Evolutionary conservation across 2,113 vertebrate species (phyloP), one percentile per base, ranked within the genome.

Genomic region (Ivindomyrus marchei): DNA sequence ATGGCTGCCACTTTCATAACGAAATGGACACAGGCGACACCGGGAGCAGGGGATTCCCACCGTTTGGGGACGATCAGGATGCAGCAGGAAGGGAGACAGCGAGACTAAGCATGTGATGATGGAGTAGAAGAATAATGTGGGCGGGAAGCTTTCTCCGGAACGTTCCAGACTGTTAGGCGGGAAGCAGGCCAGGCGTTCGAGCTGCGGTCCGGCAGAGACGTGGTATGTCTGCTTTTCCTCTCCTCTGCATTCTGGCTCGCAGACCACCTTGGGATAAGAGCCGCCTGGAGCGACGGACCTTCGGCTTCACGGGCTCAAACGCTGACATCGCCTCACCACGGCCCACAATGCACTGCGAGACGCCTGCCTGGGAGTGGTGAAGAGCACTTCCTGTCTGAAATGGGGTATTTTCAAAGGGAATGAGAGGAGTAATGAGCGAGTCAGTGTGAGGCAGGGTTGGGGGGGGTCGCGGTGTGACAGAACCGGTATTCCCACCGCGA

Each of bases 91-190:
- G 31, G 31, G 31, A 36, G 56, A 66, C 17, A 39, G 36, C n/a
- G 17, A 52, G 13, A 87, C 49, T 49, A 86, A 49, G 87, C n/a
- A 88, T 42, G 56, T 88, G 53, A 66, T 88, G 87, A 88, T 53
- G 49, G 10, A 58, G 49, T 47, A 45, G 87, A 53, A 88, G 58
- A 88, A 66, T 62, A 66, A 42, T 46, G 52, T 53, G 53, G 53
- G 24, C 2, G 17, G 36, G 53, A 66, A 52, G n/a, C 6, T 24
- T 45, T 50, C 31, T 58, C 49, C 5, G 10, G 52, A 66, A 39
- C 53, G 31, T 88, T 88, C 87, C 56, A n/a, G 87, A 24, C 36
- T 62, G 53, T 88, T 88, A 39, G 56, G 36, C 53, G 19, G 87
- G 56, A 66, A 88, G 36, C 56, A 11, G 36, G 56, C 87, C 87